A percentile compares a stretch with the other conserved stretches of the same genome.
These are phyloP conservation scores for Sinocyclocheilus grahami DNA, from an alignment of 2,113 vertebrate genomes.

Conservation along the genomic window DNA sequence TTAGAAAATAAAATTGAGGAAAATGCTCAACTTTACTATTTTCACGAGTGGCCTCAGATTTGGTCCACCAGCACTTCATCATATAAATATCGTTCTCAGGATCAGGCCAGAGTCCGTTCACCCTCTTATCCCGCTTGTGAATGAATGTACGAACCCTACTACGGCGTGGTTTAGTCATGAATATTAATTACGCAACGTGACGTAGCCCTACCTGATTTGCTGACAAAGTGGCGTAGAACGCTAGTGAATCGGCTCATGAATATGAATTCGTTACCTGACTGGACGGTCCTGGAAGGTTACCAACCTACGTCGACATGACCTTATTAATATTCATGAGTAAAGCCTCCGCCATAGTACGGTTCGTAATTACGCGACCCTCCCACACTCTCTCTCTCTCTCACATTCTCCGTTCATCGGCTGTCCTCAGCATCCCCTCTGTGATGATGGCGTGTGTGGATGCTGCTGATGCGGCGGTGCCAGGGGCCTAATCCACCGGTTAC, in stretches of 20 bases:
- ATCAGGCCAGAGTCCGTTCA: not conserved
- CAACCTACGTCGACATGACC: conserved; percentile 2
- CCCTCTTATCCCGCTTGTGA: not conserved
- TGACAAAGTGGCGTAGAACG: not conserved
- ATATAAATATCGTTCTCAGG: too few species aligned
- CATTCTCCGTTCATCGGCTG: conserved; percentile 21
- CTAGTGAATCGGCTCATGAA: not conserved
- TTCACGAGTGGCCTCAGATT: too few species aligned
- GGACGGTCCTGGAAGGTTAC: not conserved
- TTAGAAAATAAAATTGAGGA: too few species aligned
- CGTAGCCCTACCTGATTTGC: not conserved
- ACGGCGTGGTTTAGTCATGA: not conserved
- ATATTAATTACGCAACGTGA: conserved; percentile 18
- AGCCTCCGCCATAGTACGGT: conserved; percentile 7
- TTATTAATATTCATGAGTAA: conserved; percentile 15
- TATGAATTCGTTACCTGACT: not conserved
- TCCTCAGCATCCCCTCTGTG: conserved; percentile 47
- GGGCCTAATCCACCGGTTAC: conserved; percentile 37
- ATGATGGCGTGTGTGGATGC: conserved; percentile 47
- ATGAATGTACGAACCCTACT: not conserved
- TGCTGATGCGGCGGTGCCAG: conserved; percentile 42
- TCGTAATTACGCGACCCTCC: conserved; percentile 37
- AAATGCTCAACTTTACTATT: too few species aligned
- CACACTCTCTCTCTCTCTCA: not conserved
- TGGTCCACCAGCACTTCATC: too few species aligned